These are phyloP conservation scores for Coecobrya sp. DNA, from an alignment of 2,888 invertebrate genomes.

Conservation along the genomic window DNA sequence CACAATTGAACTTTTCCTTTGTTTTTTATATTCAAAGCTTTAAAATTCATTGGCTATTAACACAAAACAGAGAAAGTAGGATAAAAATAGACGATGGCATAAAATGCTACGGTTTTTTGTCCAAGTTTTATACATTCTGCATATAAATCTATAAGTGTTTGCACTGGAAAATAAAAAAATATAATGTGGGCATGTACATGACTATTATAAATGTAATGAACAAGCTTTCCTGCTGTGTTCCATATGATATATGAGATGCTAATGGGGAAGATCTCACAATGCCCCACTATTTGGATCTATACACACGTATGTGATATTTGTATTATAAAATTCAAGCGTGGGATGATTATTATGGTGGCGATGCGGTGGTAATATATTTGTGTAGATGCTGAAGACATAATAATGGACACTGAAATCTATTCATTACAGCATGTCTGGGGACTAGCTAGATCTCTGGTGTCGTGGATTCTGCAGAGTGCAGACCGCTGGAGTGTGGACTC, in stretches of 20 bases:
- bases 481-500: constrained; percentile 48
- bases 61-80: too few relatives aligned
- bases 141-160: background rate
- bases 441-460: constrained; percentile 2
- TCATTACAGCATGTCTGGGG: background rate
- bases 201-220: constrained; percentile 59
- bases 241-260: constrained; percentile 75
- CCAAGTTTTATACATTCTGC: background rate
- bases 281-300: background rate
- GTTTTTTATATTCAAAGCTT: too few relatives aligned
- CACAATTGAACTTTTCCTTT: too few relatives aligned
- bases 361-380: constrained; percentile 31
- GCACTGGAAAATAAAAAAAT: constrained; percentile 22
- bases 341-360: background rate
- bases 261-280: constrained; percentile 72
- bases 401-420: constrained; percentile 59
- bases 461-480: constrained; percentile 2
- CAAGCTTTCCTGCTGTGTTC: constrained; percentile 64
- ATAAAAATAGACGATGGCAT: too few relatives aligned
- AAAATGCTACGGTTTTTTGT: background rate
- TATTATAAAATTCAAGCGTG: background rate
- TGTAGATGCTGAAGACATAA: constrained; percentile 60
- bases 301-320: background rate
- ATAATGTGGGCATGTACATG: constrained; percentile 27
- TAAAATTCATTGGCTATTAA: too few relatives aligned